Evolutionary conservation across 2,797 vertebrate genomes (phyloP), one percentile per base, ranked within the genome.

Genomic region (Echeneis naucrates): DNA sequence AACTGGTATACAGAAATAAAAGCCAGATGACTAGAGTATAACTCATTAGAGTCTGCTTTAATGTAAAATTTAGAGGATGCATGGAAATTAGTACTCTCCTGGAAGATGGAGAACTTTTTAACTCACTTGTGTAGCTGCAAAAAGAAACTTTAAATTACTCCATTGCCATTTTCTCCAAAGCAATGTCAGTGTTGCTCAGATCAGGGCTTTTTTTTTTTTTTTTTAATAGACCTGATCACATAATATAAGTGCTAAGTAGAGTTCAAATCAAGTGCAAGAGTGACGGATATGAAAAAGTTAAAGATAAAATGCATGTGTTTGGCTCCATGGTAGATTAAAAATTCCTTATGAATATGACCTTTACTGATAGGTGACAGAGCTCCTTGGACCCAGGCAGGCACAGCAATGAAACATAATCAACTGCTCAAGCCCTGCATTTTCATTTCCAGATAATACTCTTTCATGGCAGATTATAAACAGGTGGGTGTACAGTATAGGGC

Each of bases 311-410:
- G 61, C 67, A 67, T 68, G 68, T 67, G 59, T 73, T 77, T 83
- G n/a, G 81, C 75, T 86, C 69, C 77, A 82, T 60, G 45, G 12
- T 30, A 72, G 83, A 90, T 87, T 69, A 67, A 58, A 71, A 84
- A 81, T 78, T 85, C 87, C 72, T 76, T 89, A 87, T 90, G 79
- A 92, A 87, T 82, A 56, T 47, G 62, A 75, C 80, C 60, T 75
- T 82, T 85, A 82, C 57, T 64, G 68, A 70, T 77, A 74, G 77
- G 70, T 87, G 68, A 84, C 75, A 83, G 68, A 68, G 58, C 61
- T 87, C 74, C 62, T 78, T 80, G 70, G 59, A 61, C 77, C 83
- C 83, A 89, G 56, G 38, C 75, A 61, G 51, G 59, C 64, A 71
- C 58, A 53, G 47, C 12, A 78, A 54, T 9, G 8, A 69, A 68